Evolutionary conservation across 1,140 invertebrate species (phyloP).

Genomic region (Elysia chlorotica): DNA sequence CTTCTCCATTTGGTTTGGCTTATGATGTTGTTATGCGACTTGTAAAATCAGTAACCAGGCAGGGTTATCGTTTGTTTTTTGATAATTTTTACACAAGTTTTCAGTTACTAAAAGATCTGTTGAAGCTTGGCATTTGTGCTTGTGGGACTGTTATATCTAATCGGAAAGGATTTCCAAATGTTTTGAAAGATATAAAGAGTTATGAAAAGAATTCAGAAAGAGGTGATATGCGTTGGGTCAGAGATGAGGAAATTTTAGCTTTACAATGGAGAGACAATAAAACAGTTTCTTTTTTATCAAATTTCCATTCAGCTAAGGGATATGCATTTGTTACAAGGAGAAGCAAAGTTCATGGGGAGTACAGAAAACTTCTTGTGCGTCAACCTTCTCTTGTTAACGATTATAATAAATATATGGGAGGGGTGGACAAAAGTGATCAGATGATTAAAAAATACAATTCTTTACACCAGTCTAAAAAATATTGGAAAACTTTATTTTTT

Average conservation of each 20-base stretch:
- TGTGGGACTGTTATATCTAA: too few relatives aligned
- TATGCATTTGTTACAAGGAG: not conserved
- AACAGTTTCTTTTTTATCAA: not conserved
- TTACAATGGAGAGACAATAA: constrained; percentile 4
- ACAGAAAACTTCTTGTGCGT: not conserved
- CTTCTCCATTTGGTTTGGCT: constrained; percentile 4
- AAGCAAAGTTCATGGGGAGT: not conserved
- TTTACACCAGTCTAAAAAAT: not conserved
- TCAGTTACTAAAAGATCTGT: not conserved
- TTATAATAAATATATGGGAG: constrained; percentile 6
- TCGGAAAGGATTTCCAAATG: too few relatives aligned
- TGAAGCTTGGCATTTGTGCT: not conserved
- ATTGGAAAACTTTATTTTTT: constrained; percentile 7
- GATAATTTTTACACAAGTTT: constrained; percentile 17
- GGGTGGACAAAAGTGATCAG: constrained; percentile 1
- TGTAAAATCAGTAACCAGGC: not conserved
- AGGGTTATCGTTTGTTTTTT: constrained; percentile 11
- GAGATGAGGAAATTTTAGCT: constrained; percentile 9
- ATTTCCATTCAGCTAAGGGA: not conserved
- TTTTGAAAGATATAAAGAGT: too few relatives aligned
- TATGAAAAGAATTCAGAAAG: not conserved
- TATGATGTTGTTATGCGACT: constrained; percentile 9
- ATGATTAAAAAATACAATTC: constrained; percentile 7
- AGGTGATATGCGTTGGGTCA: not conserved
- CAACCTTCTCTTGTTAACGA: too few relatives aligned